Percentiles rank a stretch among this genome's conserved stretches.
phyloP scores from a whole-genome alignment of 2,113 vertebrate species.

The Stegostoma tigrinum region DNA sequence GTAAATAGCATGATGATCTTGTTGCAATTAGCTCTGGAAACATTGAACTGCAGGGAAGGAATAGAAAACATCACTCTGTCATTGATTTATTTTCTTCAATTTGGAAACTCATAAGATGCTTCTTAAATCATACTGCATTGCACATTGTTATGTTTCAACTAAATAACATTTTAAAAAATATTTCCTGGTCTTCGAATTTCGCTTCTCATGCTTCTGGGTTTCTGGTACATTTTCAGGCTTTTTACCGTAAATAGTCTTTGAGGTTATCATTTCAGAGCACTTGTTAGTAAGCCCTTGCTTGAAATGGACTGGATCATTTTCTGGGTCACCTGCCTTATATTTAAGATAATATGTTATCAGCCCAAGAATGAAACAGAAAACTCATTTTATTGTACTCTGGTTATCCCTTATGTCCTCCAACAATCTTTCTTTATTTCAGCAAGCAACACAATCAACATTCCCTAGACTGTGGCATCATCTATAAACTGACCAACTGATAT shows the following conservation, averaged over 20 bases:
- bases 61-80: constrained; percentile 14
- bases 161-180: not conserved
- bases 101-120: constrained; percentile 27
- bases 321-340: not conserved
- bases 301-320: not conserved
- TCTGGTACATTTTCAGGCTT: not conserved
- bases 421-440: not conserved
- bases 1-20: constrained; percentile 99
- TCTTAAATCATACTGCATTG: constrained; percentile 31
- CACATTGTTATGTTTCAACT: not conserved
- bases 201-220: not conserved
- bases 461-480: not conserved
- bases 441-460: not conserved
- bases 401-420: not conserved
- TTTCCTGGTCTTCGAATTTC: not conserved
- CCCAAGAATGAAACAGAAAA: not conserved
- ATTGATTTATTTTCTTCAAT: constrained; percentile 32
- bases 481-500: not conserved
- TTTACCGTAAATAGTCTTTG: not conserved
- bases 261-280: not conserved
- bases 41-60: constrained; percentile 67
- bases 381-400: not conserved
- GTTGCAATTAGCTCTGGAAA: constrained; percentile 93
- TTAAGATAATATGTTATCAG: not conserved
- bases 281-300: not conserved